Base-by-base conservation (phyloP, 2,113 vertebrate species). In the Galemys pyrenaicus region DNA sequence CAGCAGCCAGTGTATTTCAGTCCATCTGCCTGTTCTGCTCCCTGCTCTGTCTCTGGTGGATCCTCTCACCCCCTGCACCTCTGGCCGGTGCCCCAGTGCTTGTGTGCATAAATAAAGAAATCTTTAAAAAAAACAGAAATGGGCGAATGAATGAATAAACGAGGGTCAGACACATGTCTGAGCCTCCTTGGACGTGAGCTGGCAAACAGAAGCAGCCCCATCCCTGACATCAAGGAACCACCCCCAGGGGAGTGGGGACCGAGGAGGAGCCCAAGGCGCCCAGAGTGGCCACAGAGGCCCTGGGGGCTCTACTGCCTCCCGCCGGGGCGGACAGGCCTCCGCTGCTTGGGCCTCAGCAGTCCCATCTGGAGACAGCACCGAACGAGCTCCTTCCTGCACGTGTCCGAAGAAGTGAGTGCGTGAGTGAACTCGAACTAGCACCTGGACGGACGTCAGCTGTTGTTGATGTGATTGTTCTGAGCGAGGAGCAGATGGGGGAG, bases 401-500 rank as follows among this genome's bases (percentile, higher is more conserved):
- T 9, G 12, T 26, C 35, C 39, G 6, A 70, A 79, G 83, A 17
- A 49, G 9, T 11, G 10, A 49, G 9, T n/a, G 10, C 46, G 65
- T 37, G 13, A 44, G 65, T 32, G 12, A 6, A 26, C 7, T 3
- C 0, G 56, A n/a, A 19, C 44, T 22, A 1, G 94, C 5, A 35
- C 71, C 75, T 56, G 79, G 37, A 56, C 13, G 39, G 32, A 0
- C 0, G 8, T 26, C 5, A 2, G 46, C 54, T 56, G 51, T 56
- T 56, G 22, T 28, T 22, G 26, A 0, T 28, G 87, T 1, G 19
- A 58, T 24, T 41, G 17, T 35, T 65, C 1, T 0, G 16, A 9
- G 88, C 51, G 37, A 84, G 80, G 81, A 65, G 77, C 83, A 35
- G 60, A 35, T 35, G 41, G 39, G 82, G 62, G 62, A 83, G 39